phyloP scores from a whole-genome alignment of 2,113 vertebrate species.

The Gasterosteus aculeatus region DNA sequence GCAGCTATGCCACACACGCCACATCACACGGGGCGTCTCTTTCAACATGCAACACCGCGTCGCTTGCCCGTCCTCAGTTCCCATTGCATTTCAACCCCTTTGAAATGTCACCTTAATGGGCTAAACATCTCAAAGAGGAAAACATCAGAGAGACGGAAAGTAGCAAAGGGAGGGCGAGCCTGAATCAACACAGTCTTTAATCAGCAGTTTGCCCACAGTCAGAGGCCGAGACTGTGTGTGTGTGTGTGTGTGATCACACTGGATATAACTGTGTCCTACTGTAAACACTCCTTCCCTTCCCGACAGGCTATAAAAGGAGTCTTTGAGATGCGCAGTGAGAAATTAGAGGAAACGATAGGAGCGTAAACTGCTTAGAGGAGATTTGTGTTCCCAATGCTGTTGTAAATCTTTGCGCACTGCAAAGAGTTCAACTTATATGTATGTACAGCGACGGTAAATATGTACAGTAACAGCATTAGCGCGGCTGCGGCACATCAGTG shows the following conservation, averaged over 20 bases:
- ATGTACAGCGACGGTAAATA: constrained; percentile 2
- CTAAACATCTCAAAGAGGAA: constrained; percentile 66
- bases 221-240: constrained; percentile 42
- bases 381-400: constrained; percentile 8
- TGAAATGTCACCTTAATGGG: constrained; percentile 51
- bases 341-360: constrained; percentile 49
- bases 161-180: constrained; percentile 38
- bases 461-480: neutral
- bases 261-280: constrained; percentile 67
- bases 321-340: constrained; percentile 70
- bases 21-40: constrained; percentile 21
- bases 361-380: constrained; percentile 31
- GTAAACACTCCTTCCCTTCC: constrained; percentile 65
- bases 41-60: constrained; percentile 31
- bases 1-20: neutral
- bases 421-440: neutral
- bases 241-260: constrained; percentile 65
- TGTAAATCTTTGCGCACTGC: constrained; percentile 10
- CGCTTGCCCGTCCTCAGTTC: constrained; percentile 22
- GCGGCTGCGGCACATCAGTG: constrained; percentile 13
- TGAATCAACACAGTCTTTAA: constrained; percentile 77
- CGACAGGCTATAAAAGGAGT: constrained; percentile 70
- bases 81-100: constrained; percentile 64
- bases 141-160: constrained; percentile 57
- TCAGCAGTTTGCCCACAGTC: constrained; percentile 64